Conservation (phyloP, 1,140 invertebrate genomes). For the Hylaeus volcanicus region DNA sequence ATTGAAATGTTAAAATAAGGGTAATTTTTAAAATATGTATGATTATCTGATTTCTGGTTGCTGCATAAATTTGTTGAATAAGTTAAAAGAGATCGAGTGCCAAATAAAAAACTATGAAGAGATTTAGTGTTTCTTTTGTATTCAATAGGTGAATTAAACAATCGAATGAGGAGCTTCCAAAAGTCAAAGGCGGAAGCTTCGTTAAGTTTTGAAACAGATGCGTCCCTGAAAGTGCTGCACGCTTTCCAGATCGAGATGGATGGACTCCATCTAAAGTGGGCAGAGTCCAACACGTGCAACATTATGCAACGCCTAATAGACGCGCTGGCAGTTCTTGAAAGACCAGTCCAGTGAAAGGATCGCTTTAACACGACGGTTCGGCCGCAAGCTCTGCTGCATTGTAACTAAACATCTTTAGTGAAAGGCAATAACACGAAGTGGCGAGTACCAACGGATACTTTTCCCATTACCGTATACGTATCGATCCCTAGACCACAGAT, state of each 20-base stretch:
- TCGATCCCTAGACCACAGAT: neutral
- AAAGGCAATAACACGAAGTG: slow-evolving; percentile 52
- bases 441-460: slow-evolving; percentile 15
- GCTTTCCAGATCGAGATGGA: neutral
- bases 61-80: no score
- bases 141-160: no score
- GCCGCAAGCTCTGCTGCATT: slow-evolving; percentile 44
- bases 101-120: no score
- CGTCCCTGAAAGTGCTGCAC: no score
- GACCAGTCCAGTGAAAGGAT: slow-evolving; percentile 57
- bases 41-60: no score
- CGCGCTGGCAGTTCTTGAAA: slow-evolving; percentile 20
- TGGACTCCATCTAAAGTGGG: neutral
- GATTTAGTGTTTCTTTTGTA: no score
- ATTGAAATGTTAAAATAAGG: no score
- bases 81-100: no score
- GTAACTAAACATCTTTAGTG: slow-evolving; percentile 44
- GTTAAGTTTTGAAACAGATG: no score
- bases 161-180: no score
- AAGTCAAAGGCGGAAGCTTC: no score
- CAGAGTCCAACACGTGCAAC: neutral
- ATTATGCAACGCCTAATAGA: slow-evolving; percentile 37
- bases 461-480: neutral
- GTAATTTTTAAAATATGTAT: no score
- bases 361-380: slow-evolving; percentile 24